Percentiles rank a stretch among this genome's conserved stretches.
These are phyloP conservation scores for Sebastes vulpes DNA, from an alignment of 2,797 vertebrate species.

Conservation along the genomic window DNA sequence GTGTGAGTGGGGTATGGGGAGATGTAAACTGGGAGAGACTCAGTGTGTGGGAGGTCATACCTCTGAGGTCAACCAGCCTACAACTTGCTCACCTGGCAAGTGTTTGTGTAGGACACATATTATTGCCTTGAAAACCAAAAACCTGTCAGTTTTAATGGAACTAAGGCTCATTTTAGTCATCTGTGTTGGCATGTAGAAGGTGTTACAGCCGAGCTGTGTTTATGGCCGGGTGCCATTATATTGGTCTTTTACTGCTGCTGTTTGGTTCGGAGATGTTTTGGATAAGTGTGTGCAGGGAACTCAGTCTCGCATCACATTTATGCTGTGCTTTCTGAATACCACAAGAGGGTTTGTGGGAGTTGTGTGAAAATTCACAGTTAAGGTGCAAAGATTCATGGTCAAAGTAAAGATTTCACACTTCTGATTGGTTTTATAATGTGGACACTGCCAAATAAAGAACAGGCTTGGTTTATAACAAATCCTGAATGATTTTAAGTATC, in stretches of 20 bases:
- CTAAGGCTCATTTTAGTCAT: background rate
- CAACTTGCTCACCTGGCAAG: background rate
- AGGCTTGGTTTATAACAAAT: background rate
- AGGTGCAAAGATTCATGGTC: slow-evolving; percentile 52
- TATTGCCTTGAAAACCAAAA: slow-evolving; percentile 7
- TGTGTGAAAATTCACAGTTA: slow-evolving; percentile 72
- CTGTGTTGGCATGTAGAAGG: slow-evolving; percentile 10
- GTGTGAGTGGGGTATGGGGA: background rate
- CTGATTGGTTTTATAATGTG: slow-evolving; percentile 11
- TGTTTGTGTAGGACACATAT: background rate
- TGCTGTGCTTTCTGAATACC: slow-evolving; percentile 29
- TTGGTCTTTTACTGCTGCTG: slow-evolving; percentile 4
- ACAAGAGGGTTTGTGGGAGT: slow-evolving; percentile 55
- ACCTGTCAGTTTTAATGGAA: background rate
- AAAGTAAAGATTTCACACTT: slow-evolving; percentile 26
- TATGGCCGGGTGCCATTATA: background rate
- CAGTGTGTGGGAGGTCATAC: slow-evolving; percentile 28
- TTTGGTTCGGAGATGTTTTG: slow-evolving; percentile 12
- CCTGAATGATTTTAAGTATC: background rate
- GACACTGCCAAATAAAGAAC: background rate
- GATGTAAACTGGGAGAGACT: background rate
- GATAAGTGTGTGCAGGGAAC: slow-evolving; percentile 1
- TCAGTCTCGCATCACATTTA: slow-evolving; percentile 40
- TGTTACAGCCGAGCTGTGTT: slow-evolving; percentile 16
- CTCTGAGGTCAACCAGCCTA: slow-evolving; percentile 34